A percentile compares a stretch with the other conserved stretches of the same genome.
These are phyloP conservation scores for Resseliella maxima DNA, from an alignment of 2,888 invertebrate species.

Conservation along the genomic window DNA sequence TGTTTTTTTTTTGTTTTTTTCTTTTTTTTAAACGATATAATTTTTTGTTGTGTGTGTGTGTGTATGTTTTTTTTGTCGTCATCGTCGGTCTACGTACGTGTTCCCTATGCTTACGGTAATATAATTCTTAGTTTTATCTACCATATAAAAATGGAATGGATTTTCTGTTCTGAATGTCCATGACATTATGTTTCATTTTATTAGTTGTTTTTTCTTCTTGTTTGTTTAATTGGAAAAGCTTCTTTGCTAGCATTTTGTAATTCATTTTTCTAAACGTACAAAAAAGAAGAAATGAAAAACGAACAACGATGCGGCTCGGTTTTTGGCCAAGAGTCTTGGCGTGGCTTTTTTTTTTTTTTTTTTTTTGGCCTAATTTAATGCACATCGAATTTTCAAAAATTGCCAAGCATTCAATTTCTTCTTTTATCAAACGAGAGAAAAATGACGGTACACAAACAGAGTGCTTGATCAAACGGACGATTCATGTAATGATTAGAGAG, in stretches of 20 bases:
- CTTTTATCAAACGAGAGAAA: neutral
- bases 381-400: no score
- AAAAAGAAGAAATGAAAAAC: no score
- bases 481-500: neutral
- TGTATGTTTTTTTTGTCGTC: neutral
- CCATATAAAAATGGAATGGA: conserved; percentile 53
- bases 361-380: no score
- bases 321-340: no score
- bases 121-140: conserved; percentile 7
- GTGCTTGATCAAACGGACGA: neutral
- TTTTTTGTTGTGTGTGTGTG: no score
- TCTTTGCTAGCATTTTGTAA: neutral
- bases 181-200: neutral
- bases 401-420: no score
- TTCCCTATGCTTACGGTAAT: conserved; percentile 39
- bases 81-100: neutral
- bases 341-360: no score
- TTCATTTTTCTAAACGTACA: neutral
- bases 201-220: neutral
- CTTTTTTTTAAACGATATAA: neutral
- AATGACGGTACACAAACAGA: neutral
- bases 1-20: neutral
- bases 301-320: no score
- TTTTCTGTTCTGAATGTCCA: conserved; percentile 42
- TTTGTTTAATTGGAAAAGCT: conserved; percentile 21